Evolutionary conservation across 1,140 invertebrate genomes (phyloP).

Genomic region (Tenebrio molitor): DNA sequence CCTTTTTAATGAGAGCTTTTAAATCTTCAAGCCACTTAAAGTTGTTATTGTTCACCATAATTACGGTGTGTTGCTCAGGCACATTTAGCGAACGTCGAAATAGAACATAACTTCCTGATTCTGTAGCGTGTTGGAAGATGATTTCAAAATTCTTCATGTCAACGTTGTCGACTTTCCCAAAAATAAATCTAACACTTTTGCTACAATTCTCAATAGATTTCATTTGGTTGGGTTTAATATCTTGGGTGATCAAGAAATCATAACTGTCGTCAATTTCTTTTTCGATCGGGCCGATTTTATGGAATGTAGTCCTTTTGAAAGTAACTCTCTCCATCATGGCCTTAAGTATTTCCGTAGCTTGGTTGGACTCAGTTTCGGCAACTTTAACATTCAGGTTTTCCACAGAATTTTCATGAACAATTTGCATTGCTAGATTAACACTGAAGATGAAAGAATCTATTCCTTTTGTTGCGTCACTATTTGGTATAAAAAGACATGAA

Average conservation of each 20-base stretch:
- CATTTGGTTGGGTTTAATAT: too few species aligned
- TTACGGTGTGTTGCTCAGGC: slow-evolving; percentile 67
- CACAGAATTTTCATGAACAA: slow-evolving; percentile 83
- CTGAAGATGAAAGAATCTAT: slow-evolving; percentile 75
- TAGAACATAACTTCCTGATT: slow-evolving; percentile 73
- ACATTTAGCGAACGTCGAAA: slow-evolving; percentile 69
- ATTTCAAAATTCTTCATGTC: slow-evolving; percentile 65
- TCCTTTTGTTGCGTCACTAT: too few species aligned
- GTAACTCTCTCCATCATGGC: neutral
- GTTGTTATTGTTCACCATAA: slow-evolving; percentile 76
- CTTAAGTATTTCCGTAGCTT: neutral
- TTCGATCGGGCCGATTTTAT: neutral
- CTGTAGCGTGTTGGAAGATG: slow-evolving; percentile 70
- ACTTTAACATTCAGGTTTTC: slow-evolving; percentile 80
- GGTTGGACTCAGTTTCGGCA: slow-evolving; percentile 74
- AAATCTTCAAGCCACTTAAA: slow-evolving; percentile 87
- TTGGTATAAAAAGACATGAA: too few species aligned
- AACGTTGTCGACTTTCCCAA: too few species aligned
- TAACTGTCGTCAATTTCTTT: neutral
- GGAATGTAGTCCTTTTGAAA: slow-evolving; percentile 1
- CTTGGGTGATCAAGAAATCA: too few species aligned
- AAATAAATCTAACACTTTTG: too few species aligned
- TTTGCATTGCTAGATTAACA: slow-evolving; percentile 76
- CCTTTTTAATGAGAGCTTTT: slow-evolving; percentile 77
- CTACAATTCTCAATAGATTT: too few species aligned